Evolutionary conservation across 2,797 vertebrate species (phyloP), one percentile per base, ranked within the genome.

Genomic region (Danio aesculapii): DNA sequence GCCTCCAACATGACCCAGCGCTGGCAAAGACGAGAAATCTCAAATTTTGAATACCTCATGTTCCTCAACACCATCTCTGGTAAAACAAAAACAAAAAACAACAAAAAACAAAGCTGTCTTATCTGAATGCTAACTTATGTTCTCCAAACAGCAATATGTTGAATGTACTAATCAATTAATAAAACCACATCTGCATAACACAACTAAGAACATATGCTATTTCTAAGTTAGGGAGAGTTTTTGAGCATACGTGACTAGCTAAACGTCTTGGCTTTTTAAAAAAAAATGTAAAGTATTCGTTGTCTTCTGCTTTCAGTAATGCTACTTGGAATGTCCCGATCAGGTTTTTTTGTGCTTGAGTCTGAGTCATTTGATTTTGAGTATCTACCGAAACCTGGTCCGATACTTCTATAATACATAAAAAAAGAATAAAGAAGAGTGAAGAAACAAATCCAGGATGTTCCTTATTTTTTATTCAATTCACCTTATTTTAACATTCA

Each of bases 11-110:
- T 99, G 97, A 98, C 96, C 68, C 97, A 98, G 82, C 93, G 97
- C 81, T 99, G 98, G 98, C 98, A 99, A 59, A 96, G 97, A n/a
- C 92, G 98, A 41, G 98, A 99, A 90, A 96, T 99, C 88, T 98
- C 98, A 87, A 99, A 99, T 93, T 99, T 99, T 95, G 94, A 91
- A 55, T 81, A 87, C 30, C 84, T 87, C 64, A 84, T 87, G 71
- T 87, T 87, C 63, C 86, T 87, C 80, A 87, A 85, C 64, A 87
- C 85, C 62, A 81, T 87, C 55, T 83, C 83, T 59, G 85, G 85
- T 87, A 61, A 69, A 64, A 52, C 39, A 11, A 5, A 11, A 11
- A 19, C 58, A 58, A 30, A 30, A 30, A 30, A 30, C 30, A 30
- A 30, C 30, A 30, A 30, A 30, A 30, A 30, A 30, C 30, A 30